These are phyloP conservation scores for Apamea epomidion DNA, from an alignment of 2,888 invertebrate genomes.

Conservation along the genomic window DNA sequence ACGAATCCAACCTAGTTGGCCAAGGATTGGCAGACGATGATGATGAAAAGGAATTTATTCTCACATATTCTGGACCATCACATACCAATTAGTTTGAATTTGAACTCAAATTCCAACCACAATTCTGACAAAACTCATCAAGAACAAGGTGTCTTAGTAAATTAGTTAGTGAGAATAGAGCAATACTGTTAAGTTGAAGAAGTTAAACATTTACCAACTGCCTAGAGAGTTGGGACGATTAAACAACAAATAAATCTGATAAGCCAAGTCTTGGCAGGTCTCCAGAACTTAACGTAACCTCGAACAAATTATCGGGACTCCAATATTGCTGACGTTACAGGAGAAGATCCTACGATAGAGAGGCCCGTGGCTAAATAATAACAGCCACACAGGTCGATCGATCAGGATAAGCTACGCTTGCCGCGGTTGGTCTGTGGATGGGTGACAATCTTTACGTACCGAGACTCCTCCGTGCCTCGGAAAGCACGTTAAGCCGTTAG, in stretches of 20 bases:
- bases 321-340: conserved; percentile 19
- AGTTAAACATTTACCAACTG: conserved; percentile 21
- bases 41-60: neutral
- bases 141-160: neutral
- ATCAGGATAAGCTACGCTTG: too few species aligned
- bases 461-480: too few species aligned
- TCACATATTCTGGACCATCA: neutral
- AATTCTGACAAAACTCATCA: neutral
- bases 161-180: neutral
- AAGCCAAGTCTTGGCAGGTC: conserved; percentile 31
- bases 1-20: too few species aligned
- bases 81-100: neutral
- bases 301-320: conserved; percentile 13
- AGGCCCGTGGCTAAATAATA: too few species aligned
- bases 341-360: neutral
- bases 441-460: too few species aligned
- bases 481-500: too few species aligned
- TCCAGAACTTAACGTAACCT: conserved; percentile 27
- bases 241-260: conserved; percentile 33
- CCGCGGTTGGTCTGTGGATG: too few species aligned
- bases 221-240: neutral
- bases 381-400: too few species aligned
- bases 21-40: too few species aligned
- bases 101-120: neutral
- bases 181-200: neutral